Base-by-base conservation (phyloP, 2,888 invertebrate species). In the Spodoptera littoralis region DNA sequence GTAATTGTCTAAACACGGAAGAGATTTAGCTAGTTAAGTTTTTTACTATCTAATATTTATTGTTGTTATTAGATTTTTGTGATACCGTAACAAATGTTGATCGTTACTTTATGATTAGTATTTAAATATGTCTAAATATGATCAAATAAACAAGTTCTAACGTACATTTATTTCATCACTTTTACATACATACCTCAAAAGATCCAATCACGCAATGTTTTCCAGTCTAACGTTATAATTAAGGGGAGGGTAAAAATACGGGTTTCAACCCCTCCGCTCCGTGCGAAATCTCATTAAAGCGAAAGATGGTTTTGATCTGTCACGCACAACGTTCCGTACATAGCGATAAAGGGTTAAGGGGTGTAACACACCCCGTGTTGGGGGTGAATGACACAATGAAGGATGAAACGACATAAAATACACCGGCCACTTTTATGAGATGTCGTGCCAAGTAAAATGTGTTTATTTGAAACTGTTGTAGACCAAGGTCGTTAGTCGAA, bases 401-500 rank as follows among this genome's bases (percentile, higher is more conserved):
- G 81, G 83, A 86, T 83, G 79, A 82, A 70, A 81, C 74, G 80
- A 81, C 82, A 83, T 86, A 84, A 88, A 90, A 87, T 80, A 85
- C 80, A 84, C 83, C 85, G 84, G 84, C 83, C 73, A 79, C 78
- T 87, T 88, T 86, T 87, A 87, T 84, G 82, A 72, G 73, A 75
- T 60, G 52, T 64, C 64, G 63, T 65, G 64, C 72, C 76, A 78
- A 78, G 67, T 64, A 57, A 81, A 80, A 79, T 76, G 68, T 75
- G 60, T 76, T 67, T 73, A 67, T 74, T 72, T 64, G 48, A 69
- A 69, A 57, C 62, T 60, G 45, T 63, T 45, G 54, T 36, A 56
- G 13, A 45, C 41, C 69, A 80, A 76, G 76, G 70, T 71, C 60
- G 56, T 60, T 58, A 60, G 44, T 46, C 60, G 60, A 18, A 59